Percentiles rank a stretch among this genome's conserved stretches.
Conservation (phyloP, 2,888 invertebrate species). For the Epicampocera succincta region DNA sequence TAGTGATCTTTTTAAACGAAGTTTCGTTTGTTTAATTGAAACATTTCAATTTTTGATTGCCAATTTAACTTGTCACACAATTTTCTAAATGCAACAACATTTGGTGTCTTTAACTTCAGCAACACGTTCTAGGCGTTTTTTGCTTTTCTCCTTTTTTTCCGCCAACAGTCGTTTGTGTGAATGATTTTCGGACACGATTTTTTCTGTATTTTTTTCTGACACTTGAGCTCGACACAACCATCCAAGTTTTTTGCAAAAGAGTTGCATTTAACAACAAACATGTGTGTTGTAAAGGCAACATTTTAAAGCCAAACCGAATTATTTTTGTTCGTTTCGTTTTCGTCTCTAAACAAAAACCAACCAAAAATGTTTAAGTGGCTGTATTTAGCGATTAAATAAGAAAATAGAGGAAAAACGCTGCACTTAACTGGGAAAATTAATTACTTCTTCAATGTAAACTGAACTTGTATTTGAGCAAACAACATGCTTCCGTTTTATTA, state of each 20-base stretch:
- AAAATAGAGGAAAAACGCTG: constrained; percentile 15
- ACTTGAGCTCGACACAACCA: not conserved
- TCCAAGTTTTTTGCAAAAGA: constrained; percentile 7
- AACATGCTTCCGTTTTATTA: constrained; percentile 68
- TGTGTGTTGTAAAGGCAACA: constrained; percentile 1
- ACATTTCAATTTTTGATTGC: constrained; percentile 46
- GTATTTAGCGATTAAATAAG: constrained; percentile 43
- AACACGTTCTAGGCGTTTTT: constrained; percentile 53
- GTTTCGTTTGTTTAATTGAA: constrained; percentile 31
- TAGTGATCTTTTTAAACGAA: constrained; percentile 19
- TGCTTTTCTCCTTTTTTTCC: too few species aligned
- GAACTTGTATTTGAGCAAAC: constrained; percentile 58
- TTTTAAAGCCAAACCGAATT: constrained; percentile 10
- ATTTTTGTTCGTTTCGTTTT: not conserved
- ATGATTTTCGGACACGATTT: constrained; percentile 40
- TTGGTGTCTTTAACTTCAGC: constrained; percentile 48
- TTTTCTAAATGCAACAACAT: constrained; percentile 27
- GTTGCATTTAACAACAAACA: not conserved
- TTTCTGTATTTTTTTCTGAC: constrained; percentile 4
- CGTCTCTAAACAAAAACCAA: constrained; percentile 34
- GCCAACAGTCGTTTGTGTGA: not conserved
- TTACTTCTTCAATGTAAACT: constrained; percentile 66
- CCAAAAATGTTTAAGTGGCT: constrained; percentile 14
- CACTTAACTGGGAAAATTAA: constrained; percentile 59
- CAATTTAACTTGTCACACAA: constrained; percentile 56